phyloP scores from a whole-genome alignment of 2,113 vertebrate species.

The Fukomys damarensis region DNA sequence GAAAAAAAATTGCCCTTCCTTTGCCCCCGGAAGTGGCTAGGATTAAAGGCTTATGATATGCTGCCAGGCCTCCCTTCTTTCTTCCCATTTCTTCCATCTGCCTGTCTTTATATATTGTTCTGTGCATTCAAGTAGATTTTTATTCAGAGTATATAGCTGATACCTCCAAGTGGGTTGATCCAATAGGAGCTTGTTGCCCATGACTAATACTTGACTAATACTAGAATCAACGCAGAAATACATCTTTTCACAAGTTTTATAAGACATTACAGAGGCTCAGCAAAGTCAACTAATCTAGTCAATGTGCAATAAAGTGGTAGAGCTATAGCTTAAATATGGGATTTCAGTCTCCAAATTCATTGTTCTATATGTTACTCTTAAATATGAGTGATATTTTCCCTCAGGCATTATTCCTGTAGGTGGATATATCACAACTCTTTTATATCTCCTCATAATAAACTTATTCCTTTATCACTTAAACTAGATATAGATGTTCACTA shows the following conservation, averaged over 20 bases:
- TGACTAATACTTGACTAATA: conserved; percentile 31
- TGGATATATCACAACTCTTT: neutral
- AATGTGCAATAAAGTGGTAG: conserved; percentile 1
- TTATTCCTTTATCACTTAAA: conserved; percentile 31
- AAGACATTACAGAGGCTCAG: conserved; percentile 28
- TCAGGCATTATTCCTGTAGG: neutral
- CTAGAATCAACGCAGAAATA: neutral
- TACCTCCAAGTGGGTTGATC: neutral
- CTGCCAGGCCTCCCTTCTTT: neutral
- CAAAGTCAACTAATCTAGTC: neutral
- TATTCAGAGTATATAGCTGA: neutral
- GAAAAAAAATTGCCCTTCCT: neutral
- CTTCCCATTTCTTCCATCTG: neutral
- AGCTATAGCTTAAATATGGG: neutral
- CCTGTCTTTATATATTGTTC: neutral
- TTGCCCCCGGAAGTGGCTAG: neutral
- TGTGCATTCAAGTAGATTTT: neutral
- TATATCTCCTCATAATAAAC: conserved; percentile 12
- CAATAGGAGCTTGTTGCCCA: neutral
- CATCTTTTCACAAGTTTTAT: conserved; percentile 6
- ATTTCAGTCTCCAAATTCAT: neutral
- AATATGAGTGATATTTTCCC: neutral
- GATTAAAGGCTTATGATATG: neutral
- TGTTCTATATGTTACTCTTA: conserved; percentile 29
- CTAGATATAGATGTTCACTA: neutral